A percentile compares a stretch with the other conserved stretches of the same genome.
These are phyloP conservation scores for Bombus confusus DNA, from an alignment of 1,140 invertebrate species.

Conservation along the genomic window DNA sequence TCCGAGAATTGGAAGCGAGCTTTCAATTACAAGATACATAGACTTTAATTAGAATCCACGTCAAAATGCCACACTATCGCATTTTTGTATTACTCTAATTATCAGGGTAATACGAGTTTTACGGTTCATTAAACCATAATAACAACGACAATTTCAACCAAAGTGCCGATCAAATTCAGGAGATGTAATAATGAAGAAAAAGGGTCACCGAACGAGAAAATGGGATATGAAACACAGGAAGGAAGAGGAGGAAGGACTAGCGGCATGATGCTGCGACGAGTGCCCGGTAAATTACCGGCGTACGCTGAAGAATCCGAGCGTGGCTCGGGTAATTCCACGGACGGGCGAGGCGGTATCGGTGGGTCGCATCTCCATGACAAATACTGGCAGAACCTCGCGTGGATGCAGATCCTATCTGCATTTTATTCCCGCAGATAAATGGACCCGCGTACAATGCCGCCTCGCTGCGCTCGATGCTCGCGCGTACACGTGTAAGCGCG, in stretches of 20 bases:
- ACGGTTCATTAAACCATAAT: no score
- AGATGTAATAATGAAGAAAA: background rate
- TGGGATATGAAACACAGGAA: background rate
- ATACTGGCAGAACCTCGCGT: slow-evolving; percentile 78
- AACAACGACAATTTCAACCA: background rate
- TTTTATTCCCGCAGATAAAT: slow-evolving; percentile 75
- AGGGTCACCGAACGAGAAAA: background rate
- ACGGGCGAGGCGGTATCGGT: slow-evolving; percentile 68
- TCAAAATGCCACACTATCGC: no score
- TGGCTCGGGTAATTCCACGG: slow-evolving; percentile 67
- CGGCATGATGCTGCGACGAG: slow-evolving; percentile 58
- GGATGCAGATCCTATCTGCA: slow-evolving; percentile 75
- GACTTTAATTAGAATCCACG: no score
- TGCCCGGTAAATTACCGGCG: slow-evolving; percentile 67
- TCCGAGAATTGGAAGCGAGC: no score
- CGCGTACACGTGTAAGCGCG: slow-evolving; percentile 49
- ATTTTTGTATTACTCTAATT: no score
- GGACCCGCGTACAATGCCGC: slow-evolving; percentile 72
- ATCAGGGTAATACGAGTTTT: no score
- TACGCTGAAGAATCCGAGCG: slow-evolving; percentile 71
- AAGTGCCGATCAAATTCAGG: background rate
- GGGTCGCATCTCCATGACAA: slow-evolving; percentile 77
- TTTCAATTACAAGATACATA: no score
- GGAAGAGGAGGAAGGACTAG: background rate
- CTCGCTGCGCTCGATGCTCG: slow-evolving; percentile 39